Evolutionary conservation across 1,140 invertebrate species (phyloP).

Genomic region (Bactericera cockerelli): DNA sequence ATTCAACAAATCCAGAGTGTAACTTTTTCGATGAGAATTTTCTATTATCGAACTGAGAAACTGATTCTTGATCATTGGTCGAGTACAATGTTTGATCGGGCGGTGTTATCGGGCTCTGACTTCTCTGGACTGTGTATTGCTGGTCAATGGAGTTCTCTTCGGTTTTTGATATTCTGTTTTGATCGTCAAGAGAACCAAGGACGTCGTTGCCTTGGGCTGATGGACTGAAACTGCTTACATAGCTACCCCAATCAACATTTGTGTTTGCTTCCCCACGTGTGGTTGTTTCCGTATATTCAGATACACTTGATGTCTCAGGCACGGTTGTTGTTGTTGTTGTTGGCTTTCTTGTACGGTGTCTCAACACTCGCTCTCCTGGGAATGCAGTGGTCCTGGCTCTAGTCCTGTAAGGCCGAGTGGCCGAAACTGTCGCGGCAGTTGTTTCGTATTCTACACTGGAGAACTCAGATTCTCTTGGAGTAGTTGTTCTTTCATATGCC

Average conservation of each 20-base stretch:
- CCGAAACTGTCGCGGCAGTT: not conserved
- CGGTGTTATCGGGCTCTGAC: not conserved
- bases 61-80: not conserved
- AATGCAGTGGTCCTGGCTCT: not conserved
- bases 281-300: not conserved
- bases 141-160: not conserved
- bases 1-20: constrained; percentile 1
- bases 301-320: not conserved
- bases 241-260: constrained; percentile 5
- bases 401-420: not conserved
- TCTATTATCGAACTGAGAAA: constrained; percentile 1
- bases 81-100: not conserved
- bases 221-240: constrained; percentile 6
- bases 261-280: not conserved
- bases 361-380: not conserved
- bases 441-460: not conserved
- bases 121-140: not conserved
- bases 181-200: not conserved
- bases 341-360: not conserved
- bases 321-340: not conserved
- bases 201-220: constrained; percentile 1
- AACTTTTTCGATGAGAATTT: not conserved
- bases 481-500: not conserved
- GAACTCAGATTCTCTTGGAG: not conserved
- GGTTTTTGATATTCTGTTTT: constrained; percentile 1